phyloP scores from a whole-genome alignment of 2,888 invertebrate species.

The Lacanobia oleracea region DNA sequence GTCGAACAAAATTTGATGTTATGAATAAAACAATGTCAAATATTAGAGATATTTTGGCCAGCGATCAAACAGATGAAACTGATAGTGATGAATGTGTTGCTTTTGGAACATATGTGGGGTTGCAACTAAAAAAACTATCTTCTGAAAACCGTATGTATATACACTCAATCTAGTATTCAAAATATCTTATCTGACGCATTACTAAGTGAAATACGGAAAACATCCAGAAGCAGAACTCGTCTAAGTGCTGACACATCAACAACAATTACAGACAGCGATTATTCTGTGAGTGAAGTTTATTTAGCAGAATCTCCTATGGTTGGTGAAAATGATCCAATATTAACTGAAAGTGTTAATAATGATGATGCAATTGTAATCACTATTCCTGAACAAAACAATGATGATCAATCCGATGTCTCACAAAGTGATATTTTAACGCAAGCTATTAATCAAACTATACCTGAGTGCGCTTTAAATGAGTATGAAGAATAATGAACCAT shows the following conservation, averaged over 20 bases:
- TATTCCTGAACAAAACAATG: constrained; percentile 23
- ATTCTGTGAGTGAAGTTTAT: constrained; percentile 16
- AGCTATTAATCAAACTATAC: constrained; percentile 19
- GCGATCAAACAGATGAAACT: constrained; percentile 16
- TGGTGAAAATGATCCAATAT: constrained; percentile 21
- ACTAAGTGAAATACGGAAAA: constrained; percentile 22
- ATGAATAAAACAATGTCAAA: constrained; percentile 24
- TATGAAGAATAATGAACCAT: constrained; percentile 23
- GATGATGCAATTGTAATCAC: constrained; percentile 28
- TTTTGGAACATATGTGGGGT: constrained; percentile 19
- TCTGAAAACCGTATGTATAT: constrained; percentile 25
- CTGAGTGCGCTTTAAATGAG: constrained; percentile 19
- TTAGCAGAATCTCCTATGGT: constrained; percentile 22
- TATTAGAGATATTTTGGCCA: constrained; percentile 28
- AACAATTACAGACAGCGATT: constrained; percentile 24
- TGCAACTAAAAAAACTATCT: constrained; percentile 22
- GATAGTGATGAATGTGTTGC: constrained; percentile 20
- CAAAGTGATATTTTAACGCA: constrained; percentile 25
- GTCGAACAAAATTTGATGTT: constrained; percentile 24
- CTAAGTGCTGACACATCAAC: constrained; percentile 21
- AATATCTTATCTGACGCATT: constrained; percentile 25
- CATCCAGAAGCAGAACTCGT: constrained; percentile 17
- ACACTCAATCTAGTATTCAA: constrained; percentile 22
- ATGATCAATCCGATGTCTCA: constrained; percentile 13
- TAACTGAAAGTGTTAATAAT: constrained; percentile 11